Conservation (phyloP, 2,113 vertebrate species). For the Todiramphus saurophagus region DNA sequence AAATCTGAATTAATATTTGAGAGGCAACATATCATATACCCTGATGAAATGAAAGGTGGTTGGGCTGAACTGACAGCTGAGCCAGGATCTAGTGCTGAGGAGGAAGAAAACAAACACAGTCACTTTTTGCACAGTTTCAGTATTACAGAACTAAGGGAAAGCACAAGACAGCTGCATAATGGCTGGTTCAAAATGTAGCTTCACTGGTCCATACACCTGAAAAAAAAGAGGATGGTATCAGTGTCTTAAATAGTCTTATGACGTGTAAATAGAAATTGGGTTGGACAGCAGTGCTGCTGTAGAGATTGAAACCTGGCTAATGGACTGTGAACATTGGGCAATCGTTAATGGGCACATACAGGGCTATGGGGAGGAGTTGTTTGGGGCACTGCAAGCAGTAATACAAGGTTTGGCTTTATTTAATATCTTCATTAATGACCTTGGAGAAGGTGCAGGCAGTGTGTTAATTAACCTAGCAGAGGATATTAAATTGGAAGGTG, state of each 20-base stretch:
- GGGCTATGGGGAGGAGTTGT: constrained; percentile 11
- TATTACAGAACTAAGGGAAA: not conserved
- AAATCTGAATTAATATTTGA: constrained; percentile 28
- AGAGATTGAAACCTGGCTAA: constrained; percentile 34
- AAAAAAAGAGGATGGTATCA: not conserved
- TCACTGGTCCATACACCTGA: not conserved
- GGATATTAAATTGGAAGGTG: constrained; percentile 67
- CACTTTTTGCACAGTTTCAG: not conserved
- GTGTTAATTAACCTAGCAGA: constrained; percentile 74
- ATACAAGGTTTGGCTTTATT: constrained; percentile 44
- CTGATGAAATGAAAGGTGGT: constrained; percentile 6
- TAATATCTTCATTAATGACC: constrained; percentile 67
- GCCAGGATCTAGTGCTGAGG: not conserved
- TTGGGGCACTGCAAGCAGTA: constrained; percentile 20
- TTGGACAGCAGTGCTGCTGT: not conserved
- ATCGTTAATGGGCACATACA: not conserved
- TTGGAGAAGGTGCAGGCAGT: constrained; percentile 57
- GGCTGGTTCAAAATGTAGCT: not conserved
- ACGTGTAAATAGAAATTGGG: constrained; percentile 10
- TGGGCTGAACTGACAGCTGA: constrained; percentile 26
- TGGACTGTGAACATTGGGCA: not conserved
- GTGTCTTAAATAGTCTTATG: constrained; percentile 35
- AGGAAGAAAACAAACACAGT: constrained; percentile 5
- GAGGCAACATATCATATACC: not conserved
- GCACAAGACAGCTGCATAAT: not conserved